Evolutionary conservation across 2,113 vertebrate species (phyloP), one percentile per base, ranked within the genome.

Genomic region (Sander vitreus): DNA sequence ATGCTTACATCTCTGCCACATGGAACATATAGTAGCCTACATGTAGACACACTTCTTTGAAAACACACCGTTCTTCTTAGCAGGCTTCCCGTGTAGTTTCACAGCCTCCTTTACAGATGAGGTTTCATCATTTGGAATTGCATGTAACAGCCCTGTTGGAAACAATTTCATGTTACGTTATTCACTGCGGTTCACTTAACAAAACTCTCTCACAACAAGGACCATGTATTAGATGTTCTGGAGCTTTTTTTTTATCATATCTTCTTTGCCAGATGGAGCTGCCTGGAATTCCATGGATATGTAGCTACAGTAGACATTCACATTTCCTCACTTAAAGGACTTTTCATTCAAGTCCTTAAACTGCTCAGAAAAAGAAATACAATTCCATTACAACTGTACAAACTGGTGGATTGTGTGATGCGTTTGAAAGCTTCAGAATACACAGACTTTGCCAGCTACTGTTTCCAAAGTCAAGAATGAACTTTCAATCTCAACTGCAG

Each of bases 41-140:
- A 59, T 12, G 60, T n/a, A 23, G 25, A 51, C 33, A 23, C 9
- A 43, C 18, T 30, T 36, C 23, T 63, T 10, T 65, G 55, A 19
- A 73, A 73, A 88, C 84, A 12, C 94, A 99, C 97, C 97, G 18
- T 91, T 68, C 83, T 87, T 95, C 67, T 94, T 96, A 7, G 68
- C 73, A 25, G 86, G 85, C 25, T 70, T 82, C 21, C 87, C 85
- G 0, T 65, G 78, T 0, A 9, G 83, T 87, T 91, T 96, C 64
- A 92, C 91, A 27, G 93, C 90, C 5, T 88, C 90, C 88, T 96
- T 97, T 12, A 91, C 93, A 65, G 69, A 54, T 19, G 95, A 81
- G 3, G 96, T 97, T 0, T 96, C 97, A 53, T 99, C 97, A 12
- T 98, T 98, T 0, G 97, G 96, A 33, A 95, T n/a, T 6, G 85